Conservation (phyloP, 2,113 vertebrate genomes). For the Chaenocephalus aceratus region DNA sequence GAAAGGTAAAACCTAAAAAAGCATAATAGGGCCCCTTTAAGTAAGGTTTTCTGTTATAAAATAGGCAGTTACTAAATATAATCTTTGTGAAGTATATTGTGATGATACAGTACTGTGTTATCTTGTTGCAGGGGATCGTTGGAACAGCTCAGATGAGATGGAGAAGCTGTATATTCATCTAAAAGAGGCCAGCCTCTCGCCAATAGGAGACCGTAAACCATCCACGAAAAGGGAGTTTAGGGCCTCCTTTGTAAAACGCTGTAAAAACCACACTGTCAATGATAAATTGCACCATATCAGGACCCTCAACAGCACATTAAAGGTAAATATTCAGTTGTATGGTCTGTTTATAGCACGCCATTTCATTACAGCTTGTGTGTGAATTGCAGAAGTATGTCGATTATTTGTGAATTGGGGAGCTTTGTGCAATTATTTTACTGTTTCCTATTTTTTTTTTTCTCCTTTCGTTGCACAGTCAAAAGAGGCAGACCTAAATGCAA, state of each 20-base stretch:
- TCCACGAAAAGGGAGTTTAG: conserved; percentile 94
- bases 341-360: neutral
- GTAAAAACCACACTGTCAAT: conserved; percentile 93
- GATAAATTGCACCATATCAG: conserved; percentile 94
- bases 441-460: neutral
- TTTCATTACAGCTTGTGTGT: neutral
- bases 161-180: conserved; percentile 93
- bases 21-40: too few species aligned
- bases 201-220: conserved; percentile 91
- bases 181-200: conserved; percentile 94
- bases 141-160: conserved; percentile 90
- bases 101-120: neutral
- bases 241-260: conserved; percentile 94
- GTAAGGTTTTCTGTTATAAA: neutral
- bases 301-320: conserved; percentile 95
- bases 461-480: conserved; percentile 86
- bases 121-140: conserved; percentile 50
- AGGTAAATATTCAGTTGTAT: conserved; percentile 82
- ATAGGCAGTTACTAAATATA: neutral
- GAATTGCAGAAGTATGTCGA: neutral
- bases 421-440: neutral
- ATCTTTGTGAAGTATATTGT: neutral
- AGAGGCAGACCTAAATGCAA: conserved; percentile 91
- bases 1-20: too few species aligned
- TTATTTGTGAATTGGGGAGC: neutral